Evolutionary conservation across 2,113 vertebrate genomes (phyloP).

Genomic region (Limanda limanda): DNA sequence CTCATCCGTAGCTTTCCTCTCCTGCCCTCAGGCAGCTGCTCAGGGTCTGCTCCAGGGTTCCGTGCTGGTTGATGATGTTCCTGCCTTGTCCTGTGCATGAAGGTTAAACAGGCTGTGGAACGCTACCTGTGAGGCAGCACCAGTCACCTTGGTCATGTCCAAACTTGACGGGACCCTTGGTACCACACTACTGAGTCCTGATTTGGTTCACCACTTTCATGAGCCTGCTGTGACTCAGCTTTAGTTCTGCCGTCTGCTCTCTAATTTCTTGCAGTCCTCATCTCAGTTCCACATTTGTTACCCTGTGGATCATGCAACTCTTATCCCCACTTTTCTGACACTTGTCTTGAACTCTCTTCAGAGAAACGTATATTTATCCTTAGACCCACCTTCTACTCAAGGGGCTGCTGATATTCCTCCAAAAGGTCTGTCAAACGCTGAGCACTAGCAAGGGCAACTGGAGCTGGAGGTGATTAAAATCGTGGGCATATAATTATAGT

Average conservation of each 20-base stretch:
- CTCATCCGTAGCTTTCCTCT: not conserved
- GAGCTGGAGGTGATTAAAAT: not conserved
- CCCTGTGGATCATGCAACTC: not conserved
- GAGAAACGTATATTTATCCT: not conserved
- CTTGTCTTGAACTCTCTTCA: not conserved
- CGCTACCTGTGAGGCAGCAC: not conserved
- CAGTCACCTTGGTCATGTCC: not conserved
- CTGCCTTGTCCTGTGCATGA: not conserved
- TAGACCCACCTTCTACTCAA: not conserved
- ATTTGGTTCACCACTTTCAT: slow-evolving; percentile 2
- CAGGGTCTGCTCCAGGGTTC: not conserved
- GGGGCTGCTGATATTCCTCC: not conserved
- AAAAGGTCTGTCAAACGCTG: not conserved
- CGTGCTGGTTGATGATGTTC: not conserved
- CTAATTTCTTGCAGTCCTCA: not conserved
- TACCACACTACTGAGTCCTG: not conserved
- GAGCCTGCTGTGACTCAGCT: not conserved
- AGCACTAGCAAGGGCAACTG: not conserved
- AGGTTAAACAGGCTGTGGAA: not conserved
- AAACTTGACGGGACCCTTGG: not conserved
- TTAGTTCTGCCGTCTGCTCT: not conserved
- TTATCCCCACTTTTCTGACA: not conserved
- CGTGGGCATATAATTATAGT: not conserved
- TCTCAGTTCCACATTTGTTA: not conserved
- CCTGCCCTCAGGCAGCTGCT: not conserved